Evolutionary conservation across 1,140 invertebrate species (phyloP), one percentile per base, ranked within the genome.

Genomic region (Lepidurus packardi): DNA sequence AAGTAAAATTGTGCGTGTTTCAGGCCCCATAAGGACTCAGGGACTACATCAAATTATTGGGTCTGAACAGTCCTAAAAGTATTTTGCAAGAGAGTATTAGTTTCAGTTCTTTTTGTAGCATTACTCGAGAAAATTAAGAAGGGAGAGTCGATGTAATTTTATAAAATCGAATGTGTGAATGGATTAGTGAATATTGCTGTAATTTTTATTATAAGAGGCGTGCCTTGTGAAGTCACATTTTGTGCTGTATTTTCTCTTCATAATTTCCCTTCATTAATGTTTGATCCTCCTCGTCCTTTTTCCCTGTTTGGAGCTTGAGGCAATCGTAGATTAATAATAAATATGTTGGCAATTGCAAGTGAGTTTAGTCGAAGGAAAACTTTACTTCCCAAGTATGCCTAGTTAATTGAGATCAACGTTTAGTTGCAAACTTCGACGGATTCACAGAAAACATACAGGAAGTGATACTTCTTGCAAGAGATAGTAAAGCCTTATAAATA

Each of bases 1-100:
- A 65, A 65, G 53, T n/a, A 65, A 21, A 65, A 65, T n/a, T 13
- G 53, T 65, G 53, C 21, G 53, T n/a, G 53, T 65, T 65, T 65
- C 53, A 65, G 53, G 53, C 53, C 53, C 53, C 53, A 7, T 65
- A 65, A 65, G 53, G 53, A 65, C 53, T 65, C 53, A 65, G 53
- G 53, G 53, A 65, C 53, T 65, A 65, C 53, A 65, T 65, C 53
- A 65, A 65, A 21, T 65, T 65, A 65, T 65, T 65, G 53, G 53
- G 53, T 65, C 53, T 65, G 53, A 65, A 65, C 53, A 65, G 53
- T 65, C 53, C 53, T 65, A 65, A 21, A 65, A 65, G 53, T 65
- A 65, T 65, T 65, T 65, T 65, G 53, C 53, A 65, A 13, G 53
- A 65, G 53, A 65, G 53, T 65, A 65, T 65, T 65, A 65, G 21